These are phyloP conservation scores for Neodiprion virginianus DNA, from an alignment of 1,140 invertebrate genomes.

Conservation along the genomic window DNA sequence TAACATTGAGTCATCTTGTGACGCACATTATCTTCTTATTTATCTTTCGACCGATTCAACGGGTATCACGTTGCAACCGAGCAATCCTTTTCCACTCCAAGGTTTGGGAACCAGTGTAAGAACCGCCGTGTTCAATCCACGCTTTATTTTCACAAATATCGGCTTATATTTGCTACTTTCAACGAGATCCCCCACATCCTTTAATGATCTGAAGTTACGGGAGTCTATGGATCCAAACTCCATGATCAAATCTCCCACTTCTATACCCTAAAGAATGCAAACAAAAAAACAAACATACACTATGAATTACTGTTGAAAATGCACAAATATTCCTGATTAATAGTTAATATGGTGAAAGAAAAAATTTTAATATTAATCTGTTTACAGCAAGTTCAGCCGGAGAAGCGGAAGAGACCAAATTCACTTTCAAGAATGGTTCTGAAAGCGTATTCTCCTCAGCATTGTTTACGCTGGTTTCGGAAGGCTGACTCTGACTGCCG, in stretches of 20 bases:
- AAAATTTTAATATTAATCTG: constrained; percentile 14
- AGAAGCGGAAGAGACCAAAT: constrained; percentile 76
- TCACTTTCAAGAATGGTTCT: constrained; percentile 75
- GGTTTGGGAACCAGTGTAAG: constrained; percentile 70
- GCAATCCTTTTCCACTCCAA: constrained; percentile 77
- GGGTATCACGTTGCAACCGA: constrained; percentile 77
- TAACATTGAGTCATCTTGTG: no score
- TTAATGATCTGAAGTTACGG: constrained; percentile 75
- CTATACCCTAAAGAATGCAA: constrained; percentile 71
- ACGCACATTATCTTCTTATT: constrained; percentile 16
- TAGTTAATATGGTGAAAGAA: not conserved
- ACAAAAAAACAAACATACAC: not conserved
- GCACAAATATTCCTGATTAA: constrained; percentile 13
- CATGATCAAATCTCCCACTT: constrained; percentile 75
- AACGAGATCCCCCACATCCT: constrained; percentile 75
- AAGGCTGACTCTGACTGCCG: not conserved
- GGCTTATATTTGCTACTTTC: constrained; percentile 73
- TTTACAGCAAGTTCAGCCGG: constrained; percentile 81
- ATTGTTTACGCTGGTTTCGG: constrained; percentile 14
- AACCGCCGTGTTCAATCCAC: constrained; percentile 57
- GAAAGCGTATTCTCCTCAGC: constrained; percentile 22
- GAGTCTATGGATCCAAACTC: constrained; percentile 85
- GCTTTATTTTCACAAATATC: constrained; percentile 68
- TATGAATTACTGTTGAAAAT: constrained; percentile 29
- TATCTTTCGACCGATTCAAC: constrained; percentile 62